Evolutionary conservation across 2,888 invertebrate species (phyloP).

Genomic region (Neoaliturus tenellus): DNA sequence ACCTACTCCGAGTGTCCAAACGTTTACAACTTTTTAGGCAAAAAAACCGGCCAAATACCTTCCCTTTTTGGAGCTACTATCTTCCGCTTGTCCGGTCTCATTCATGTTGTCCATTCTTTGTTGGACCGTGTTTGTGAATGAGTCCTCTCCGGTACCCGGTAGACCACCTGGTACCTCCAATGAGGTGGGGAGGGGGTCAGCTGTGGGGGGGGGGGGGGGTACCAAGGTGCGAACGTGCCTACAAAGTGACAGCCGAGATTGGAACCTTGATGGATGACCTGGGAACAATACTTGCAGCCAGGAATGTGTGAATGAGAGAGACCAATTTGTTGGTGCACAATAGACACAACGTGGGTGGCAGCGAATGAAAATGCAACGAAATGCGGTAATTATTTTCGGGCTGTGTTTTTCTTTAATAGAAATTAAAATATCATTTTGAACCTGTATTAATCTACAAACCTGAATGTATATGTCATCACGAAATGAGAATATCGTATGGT

Average conservation of each 20-base stretch:
- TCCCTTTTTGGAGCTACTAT: neutral
- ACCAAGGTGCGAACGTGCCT: conserved; percentile 20
- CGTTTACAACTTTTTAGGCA: too few relatives aligned
- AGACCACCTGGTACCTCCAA: neutral
- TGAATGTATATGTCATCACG: too few relatives aligned
- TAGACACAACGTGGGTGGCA: too few relatives aligned
- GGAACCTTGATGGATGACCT: neutral
- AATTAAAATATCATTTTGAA: too few relatives aligned
- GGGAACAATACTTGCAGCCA: neutral
- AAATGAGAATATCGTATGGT: too few relatives aligned
- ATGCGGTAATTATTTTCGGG: too few relatives aligned
- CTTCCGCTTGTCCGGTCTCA: neutral
- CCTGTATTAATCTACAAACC: too few relatives aligned
- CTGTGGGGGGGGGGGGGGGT: neutral
- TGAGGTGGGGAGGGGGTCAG: neutral
- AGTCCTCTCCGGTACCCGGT: neutral
- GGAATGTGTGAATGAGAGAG: neutral
- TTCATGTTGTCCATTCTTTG: conserved; percentile 7
- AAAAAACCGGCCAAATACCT: neutral
- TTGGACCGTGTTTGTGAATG: neutral
- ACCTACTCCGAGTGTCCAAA: too few relatives aligned
- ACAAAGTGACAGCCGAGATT: neutral
- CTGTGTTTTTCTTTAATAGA: too few relatives aligned
- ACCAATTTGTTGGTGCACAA: neutral
- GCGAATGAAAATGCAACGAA: neutral